These are phyloP conservation scores for Diplodus sargus DNA, from an alignment of 2,797 vertebrate species.

Conservation along the genomic window DNA sequence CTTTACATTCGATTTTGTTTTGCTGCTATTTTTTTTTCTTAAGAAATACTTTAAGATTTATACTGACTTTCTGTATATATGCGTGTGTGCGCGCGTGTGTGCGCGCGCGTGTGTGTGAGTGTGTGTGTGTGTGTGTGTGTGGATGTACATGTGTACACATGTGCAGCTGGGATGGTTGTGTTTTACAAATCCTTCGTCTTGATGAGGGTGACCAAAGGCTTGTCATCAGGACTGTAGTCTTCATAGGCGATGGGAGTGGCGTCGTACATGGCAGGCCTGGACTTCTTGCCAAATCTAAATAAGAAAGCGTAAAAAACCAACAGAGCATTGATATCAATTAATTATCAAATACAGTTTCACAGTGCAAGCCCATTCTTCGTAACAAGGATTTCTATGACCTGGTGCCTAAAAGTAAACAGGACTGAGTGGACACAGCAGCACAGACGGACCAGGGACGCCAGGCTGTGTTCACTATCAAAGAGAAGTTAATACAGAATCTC, in stretches of 20 bases:
- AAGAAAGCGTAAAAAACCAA: constrained; percentile 38
- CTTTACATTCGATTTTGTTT: constrained; percentile 75
- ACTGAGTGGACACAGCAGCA: too few relatives aligned
- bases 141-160: constrained; percentile 8
- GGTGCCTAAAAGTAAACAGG: neutral
- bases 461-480: too few relatives aligned
- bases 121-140: constrained; percentile 13
- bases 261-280: constrained; percentile 97
- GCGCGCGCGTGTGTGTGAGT: neutral
- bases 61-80: constrained; percentile 48
- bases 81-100: neutral
- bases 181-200: constrained; percentile 99
- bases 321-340: neutral
- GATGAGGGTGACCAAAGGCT: constrained; percentile 98
- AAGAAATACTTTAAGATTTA: constrained; percentile 88
- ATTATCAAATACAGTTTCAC: neutral
- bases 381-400: neutral
- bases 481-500: too few relatives aligned
- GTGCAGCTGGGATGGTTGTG: constrained; percentile 64
- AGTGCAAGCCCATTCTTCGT: neutral
- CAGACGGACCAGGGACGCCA: too few relatives aligned
- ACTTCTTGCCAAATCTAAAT: constrained; percentile 97
- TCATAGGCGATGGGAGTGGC: constrained; percentile 97
- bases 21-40: constrained; percentile 72
- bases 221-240: constrained; percentile 98